Evolutionary conservation across 2,797 vertebrate species (phyloP).

Genomic region (Fringilla coelebs): DNA sequence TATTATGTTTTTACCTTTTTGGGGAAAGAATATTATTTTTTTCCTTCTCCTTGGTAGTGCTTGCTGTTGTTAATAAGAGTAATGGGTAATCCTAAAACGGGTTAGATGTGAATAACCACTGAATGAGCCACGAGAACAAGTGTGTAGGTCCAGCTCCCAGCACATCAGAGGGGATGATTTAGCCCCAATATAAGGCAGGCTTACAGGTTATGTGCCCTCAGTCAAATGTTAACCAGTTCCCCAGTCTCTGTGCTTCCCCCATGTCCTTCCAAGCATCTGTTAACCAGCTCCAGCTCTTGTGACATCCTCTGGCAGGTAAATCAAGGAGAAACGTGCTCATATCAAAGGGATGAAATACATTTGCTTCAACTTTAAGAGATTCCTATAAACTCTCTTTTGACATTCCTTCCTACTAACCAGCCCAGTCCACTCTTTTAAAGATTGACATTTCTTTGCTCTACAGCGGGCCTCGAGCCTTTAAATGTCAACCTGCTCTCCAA

Average conservation of each 20-base stretch:
- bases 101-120: background rate
- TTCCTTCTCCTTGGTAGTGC: slow-evolving; percentile 11
- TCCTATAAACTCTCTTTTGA: slow-evolving; percentile 8
- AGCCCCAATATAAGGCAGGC: background rate
- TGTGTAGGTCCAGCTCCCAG: background rate
- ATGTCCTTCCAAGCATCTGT: background rate
- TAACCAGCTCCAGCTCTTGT: background rate
- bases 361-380: slow-evolving; percentile 21
- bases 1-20: slow-evolving; percentile 55
- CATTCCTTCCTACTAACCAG: background rate
- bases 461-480: slow-evolving; percentile 12
- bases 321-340: background rate
- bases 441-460: slow-evolving; percentile 38
- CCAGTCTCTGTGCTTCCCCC: background rate
- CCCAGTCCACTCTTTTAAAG: background rate
- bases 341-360: slow-evolving; percentile 27
- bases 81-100: background rate
- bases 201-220: background rate
- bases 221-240: background rate
- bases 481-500: slow-evolving; percentile 18
- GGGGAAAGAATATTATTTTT: background rate
- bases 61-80: slow-evolving; percentile 9
- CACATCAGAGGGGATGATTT: background rate
- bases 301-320: slow-evolving; percentile 4
- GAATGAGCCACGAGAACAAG: background rate